Percentiles rank a stretch among this genome's conserved stretches.
These are phyloP conservation scores for Cryptocheilus praepositus DNA, from an alignment of 2,888 invertebrate genomes.

Conservation along the genomic window DNA sequence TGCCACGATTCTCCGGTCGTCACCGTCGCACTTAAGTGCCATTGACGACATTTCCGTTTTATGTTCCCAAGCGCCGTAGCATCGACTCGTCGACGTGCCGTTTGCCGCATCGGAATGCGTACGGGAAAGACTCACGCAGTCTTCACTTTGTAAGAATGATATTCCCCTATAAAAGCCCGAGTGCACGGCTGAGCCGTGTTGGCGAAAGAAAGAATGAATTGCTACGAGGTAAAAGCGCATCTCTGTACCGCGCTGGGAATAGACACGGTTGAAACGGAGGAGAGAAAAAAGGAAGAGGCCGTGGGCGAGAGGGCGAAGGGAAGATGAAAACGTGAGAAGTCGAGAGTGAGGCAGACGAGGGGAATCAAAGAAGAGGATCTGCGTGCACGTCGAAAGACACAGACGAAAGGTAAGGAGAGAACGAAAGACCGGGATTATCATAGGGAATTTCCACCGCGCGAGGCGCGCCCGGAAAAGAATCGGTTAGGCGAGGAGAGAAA, in stretches of 20 bases:
- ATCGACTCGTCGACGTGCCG: slow-evolving; percentile 23
- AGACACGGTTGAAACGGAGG: background rate
- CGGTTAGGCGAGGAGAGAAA: slow-evolving; percentile 12
- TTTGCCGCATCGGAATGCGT: slow-evolving; percentile 27
- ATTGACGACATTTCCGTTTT: background rate
- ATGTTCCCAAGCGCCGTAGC: slow-evolving; percentile 8
- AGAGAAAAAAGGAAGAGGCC: background rate
- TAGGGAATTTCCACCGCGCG: slow-evolving; percentile 34
- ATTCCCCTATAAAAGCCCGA: slow-evolving; percentile 25
- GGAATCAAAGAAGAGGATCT: no score
- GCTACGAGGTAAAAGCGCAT: slow-evolving; percentile 46
- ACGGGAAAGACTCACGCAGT: background rate
- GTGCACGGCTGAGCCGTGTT: slow-evolving; percentile 18
- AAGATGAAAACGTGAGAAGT: no score
- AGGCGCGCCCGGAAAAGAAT: slow-evolving; percentile 38
- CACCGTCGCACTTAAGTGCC: background rate
- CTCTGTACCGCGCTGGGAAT: slow-evolving; percentile 22
- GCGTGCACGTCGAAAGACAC: no score
- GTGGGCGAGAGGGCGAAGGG: no score
- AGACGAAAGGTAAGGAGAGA: no score
- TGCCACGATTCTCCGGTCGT: background rate
- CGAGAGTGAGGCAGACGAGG: no score
- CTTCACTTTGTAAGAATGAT: slow-evolving; percentile 33
- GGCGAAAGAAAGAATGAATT: slow-evolving; percentile 40
- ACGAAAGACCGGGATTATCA: background rate